Conservation (phyloP, 2,888 invertebrate genomes). For the Autographa pulchrina region DNA sequence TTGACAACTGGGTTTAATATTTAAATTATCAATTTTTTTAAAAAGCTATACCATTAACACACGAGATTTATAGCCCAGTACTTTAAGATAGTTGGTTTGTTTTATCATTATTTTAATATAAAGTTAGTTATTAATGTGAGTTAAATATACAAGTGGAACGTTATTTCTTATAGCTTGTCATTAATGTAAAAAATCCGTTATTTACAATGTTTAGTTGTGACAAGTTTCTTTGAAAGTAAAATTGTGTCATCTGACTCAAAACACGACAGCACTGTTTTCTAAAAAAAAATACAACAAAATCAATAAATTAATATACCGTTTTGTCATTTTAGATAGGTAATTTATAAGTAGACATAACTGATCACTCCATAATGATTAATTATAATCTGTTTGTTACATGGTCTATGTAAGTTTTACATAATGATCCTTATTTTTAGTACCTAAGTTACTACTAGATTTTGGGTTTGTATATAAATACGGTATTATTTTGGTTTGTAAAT, state of each 20-base stretch:
- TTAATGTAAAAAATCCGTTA: constrained; percentile 26
- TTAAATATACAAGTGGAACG: constrained; percentile 27
- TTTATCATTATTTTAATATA: constrained; percentile 44
- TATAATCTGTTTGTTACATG: constrained; percentile 36
- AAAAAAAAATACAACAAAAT: constrained; percentile 27
- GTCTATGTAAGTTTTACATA: constrained; percentile 36
- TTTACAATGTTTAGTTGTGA: constrained; percentile 35
- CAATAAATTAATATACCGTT: constrained; percentile 29
- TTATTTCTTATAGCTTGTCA: constrained; percentile 30
- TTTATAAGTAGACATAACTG: constrained; percentile 45
- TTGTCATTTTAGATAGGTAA: constrained; percentile 45
- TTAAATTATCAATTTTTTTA: constrained; percentile 15
- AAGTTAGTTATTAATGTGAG: constrained; percentile 31
- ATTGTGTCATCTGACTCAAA: constrained; percentile 30
- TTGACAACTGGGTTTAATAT: constrained; percentile 20
- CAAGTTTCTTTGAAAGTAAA: constrained; percentile 28
- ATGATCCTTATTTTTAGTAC: constrained; percentile 42
- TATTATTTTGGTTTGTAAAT: constrained; percentile 61
- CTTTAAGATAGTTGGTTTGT: constrained; percentile 39
- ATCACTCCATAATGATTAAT: constrained; percentile 36
- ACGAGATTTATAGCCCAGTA: constrained; percentile 37
- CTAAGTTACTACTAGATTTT: constrained; percentile 58
- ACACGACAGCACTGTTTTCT: constrained; percentile 23
- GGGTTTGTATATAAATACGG: constrained; percentile 66
- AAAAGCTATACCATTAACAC: constrained; percentile 17